Evolutionary conservation across 1,140 invertebrate genomes (phyloP), one percentile per base, ranked within the genome.

Genomic region (Trachelipus rathkii): DNA sequence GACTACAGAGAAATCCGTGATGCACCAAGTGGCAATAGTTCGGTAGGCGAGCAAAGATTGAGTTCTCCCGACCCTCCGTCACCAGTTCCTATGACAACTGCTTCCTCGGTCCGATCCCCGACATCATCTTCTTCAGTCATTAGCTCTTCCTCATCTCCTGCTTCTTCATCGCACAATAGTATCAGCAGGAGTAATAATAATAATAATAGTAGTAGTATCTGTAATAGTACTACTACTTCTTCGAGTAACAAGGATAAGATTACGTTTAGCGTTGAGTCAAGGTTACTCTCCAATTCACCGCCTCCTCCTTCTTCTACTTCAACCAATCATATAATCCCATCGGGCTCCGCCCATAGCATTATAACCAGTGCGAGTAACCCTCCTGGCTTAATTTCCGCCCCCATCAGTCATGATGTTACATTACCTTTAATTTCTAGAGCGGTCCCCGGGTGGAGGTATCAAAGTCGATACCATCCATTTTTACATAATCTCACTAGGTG

Each of bases 231-330:
- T 24, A 71, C 79, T 33, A 76, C 79, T 9, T 66, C 76, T 45
- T 71, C 74, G 15, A 81, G 73, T 53, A 81, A 79, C 75, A 81
- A 77, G 71, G 77, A 74, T 66, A 77, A 78, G 43, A 81, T 81
- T 46, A 81, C 75, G 67, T 81, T 81, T 72, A 81, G 80, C 46
- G 80, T 81, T 10, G 80, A 81, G 46, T 81, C 80, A 15, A 13
- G 50, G 50, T 19, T 60, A 15, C 50, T 60, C 19, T 60, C 50
- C 19, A 60, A 60, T 19, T 60, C 50, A 4, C 50, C 50, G 11
- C 50, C 50, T 4, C 50, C 50, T 1, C 50, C 50, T 15, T 19
- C 50, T 2, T 13, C 50, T 3, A 15, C 50, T 2, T 60, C 50
- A 13, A 8, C 50, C 50, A 60, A 60, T 60, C 50, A 60, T 15